Base-by-base conservation (phyloP, 92 coral and sea anemone genomes). In the Heteractis magnifica region DNA sequence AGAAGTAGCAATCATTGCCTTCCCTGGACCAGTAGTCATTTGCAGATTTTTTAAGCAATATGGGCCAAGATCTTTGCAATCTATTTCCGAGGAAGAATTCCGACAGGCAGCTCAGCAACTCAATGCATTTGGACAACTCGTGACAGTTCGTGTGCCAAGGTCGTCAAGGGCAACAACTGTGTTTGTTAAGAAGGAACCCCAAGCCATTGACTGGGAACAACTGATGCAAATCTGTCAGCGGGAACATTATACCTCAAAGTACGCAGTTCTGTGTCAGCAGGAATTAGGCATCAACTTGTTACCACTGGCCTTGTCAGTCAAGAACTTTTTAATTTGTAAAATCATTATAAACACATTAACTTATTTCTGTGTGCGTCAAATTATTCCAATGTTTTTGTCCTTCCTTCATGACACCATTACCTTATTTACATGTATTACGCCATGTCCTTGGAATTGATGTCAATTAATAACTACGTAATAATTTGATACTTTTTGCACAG, bases 131-230 rank as follows among this genome's bases (percentile, higher is more conserved):
- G n/a, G n/a, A n/a, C n/a, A n/a, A n/a, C n/a, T n/a, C n/a, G n/a
- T n/a, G n/a, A n/a, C n/a, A n/a, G n/a, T 75, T 75, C 56, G 79
- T 8, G 79, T 75, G 9, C 79, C 79, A 48, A 48, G 79, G 10
- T 75, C 79, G n/a, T n/a, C n/a, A n/a, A n/a, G n/a, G n/a, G n/a
- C n/a, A n/a, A n/a, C n/a, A n/a, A n/a, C n/a, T n/a, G 58, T 75
- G 18, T 75, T 75, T 75, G 79, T 75, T 4, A 75, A 75, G 58
- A 48, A 48, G 19, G 58, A 75, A 6, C 79, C 79, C 2, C 8
- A 75, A 48, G 79, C 79, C 58, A 75, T 75, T 20, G 58, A 75
- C 58, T 75, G 79, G 79, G 79, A 26, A 12, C 21, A 18, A 18
- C 48, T 6, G 23, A 18, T 20, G 6, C 44, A 10, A 49, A 26